A percentile compares a stretch with the other conserved stretches of the same genome.
Evolutionary conservation across 2,888 invertebrate genomes (phyloP).

Genomic region (Malthinus seriepunctatus): DNA sequence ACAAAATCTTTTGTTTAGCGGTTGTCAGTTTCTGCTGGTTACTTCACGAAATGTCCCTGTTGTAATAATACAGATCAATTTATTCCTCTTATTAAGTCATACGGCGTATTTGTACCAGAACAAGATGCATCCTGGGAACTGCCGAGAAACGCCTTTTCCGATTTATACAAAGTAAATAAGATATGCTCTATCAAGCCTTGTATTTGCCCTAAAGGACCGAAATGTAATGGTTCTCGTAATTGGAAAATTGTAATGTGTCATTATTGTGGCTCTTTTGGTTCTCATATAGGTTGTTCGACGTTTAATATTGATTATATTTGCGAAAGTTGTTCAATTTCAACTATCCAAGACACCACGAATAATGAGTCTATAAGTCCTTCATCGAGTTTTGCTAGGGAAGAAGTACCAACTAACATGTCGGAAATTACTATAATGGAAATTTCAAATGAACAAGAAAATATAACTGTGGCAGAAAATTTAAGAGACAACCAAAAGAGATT

Average conservation of each 20-base stretch:
- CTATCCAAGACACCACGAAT: too few species aligned
- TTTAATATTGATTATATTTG: constrained; percentile 11
- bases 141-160: constrained; percentile 14
- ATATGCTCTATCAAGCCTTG: constrained; percentile 14
- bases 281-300: constrained; percentile 13
- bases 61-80: constrained; percentile 18
- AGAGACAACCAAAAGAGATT: too few species aligned
- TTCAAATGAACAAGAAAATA: too few species aligned
- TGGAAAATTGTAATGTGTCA: constrained; percentile 22
- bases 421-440: too few species aligned
- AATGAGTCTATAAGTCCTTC: too few species aligned
- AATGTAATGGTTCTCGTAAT: neutral
- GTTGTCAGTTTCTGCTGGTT: constrained; percentile 20
- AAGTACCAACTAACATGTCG: too few species aligned
- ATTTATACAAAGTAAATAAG: constrained; percentile 14
- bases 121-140: constrained; percentile 25
- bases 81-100: constrained; percentile 9
- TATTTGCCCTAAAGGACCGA: constrained; percentile 18
- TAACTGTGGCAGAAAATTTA: too few species aligned
- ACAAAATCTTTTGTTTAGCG: neutral
- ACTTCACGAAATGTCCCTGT: constrained; percentile 26
- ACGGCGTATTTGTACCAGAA: constrained; percentile 24
- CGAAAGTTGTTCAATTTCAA: neutral
- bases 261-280: constrained; percentile 20
- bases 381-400: too few species aligned